Percentiles rank a stretch among this genome's conserved stretches.
Evolutionary conservation across 2,113 vertebrate genomes (phyloP).

Genomic region (Ammospiza nelsoni): DNA sequence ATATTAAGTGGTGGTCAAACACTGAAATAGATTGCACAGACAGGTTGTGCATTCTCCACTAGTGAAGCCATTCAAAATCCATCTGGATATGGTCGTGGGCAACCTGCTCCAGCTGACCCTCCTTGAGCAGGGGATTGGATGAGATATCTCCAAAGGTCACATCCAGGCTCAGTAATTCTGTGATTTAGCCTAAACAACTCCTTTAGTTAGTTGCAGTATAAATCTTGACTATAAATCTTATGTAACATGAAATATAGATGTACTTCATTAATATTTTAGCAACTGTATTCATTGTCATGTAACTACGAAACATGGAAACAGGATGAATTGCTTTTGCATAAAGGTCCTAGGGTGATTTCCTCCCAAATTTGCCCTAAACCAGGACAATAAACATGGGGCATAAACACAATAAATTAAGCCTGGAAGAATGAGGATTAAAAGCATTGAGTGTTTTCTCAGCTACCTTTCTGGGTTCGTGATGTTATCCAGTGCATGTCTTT

Average conservation of each 20-base stretch:
- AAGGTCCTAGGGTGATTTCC: background rate
- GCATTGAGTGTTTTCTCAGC: background rate
- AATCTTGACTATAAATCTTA: background rate
- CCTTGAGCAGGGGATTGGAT: background rate
- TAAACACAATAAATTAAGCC: background rate
- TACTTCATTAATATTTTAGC: constrained; percentile 30
- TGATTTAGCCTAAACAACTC: background rate
- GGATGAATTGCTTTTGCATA: background rate
- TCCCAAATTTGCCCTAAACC: background rate
- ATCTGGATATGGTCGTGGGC: background rate
- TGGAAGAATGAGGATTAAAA: background rate
- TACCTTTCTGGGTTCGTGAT: background rate
- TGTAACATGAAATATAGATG: background rate
- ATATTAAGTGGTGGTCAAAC: background rate
- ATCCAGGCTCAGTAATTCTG: background rate
- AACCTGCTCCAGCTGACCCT: background rate
- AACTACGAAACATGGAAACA: background rate
- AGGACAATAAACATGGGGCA: background rate
- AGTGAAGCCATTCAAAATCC: background rate
- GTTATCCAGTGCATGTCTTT: background rate
- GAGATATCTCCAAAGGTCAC: background rate
- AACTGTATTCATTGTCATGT: background rate
- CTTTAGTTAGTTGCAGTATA: background rate
- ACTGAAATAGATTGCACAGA: background rate
- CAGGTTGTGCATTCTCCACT: background rate